Evolutionary conservation across 1,140 invertebrate genomes (phyloP), one percentile per base, ranked within the genome.

Genomic region (Plutomurus gul): DNA sequence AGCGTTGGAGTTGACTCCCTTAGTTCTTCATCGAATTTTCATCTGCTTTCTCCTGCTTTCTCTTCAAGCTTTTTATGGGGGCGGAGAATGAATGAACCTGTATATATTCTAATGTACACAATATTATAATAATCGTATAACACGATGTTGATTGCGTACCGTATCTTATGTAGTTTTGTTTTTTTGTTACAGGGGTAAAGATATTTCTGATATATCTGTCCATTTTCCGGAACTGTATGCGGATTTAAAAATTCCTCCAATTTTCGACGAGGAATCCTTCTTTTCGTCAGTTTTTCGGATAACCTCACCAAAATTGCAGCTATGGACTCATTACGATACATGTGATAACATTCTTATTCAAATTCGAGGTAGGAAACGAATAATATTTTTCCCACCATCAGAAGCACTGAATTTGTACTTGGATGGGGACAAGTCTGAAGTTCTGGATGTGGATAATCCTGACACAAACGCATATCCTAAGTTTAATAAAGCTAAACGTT

Each of bases 271-370:
- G 20, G 83, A 86, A 11, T 80, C 86, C 25, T 88, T 89, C 77
- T 91, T 90, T 84, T 91, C 90, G 0, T 89, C 88, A 82, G 89
- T 91, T 6, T 89, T 91, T 77, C 84, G 90, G 27, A 88, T 91
- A 74, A 86, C 87, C 30, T 90, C 89, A 1, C 82, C 85, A 60
- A 84, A 85, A 25, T 82, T 89, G 20, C 88, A 89, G 78, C 81
- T 91, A 20, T 91, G 90, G 90, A 91, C 90, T 36, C 90, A 91
- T 85, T 91, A 91, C 86, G 90, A 91, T 87, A 88, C 90, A 7
- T 90, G 90, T 88, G 90, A 91, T 84, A 91, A 91, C 83, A 82
- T 90, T 10, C 84, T 91, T 22, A 88, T 91, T 65, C 90, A 91
- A 85, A 85, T 91, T 0, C 84, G 80, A 71, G 90, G 90, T 1